Conservation (phyloP, 2,888 invertebrate species). For the Temnothorax ravouxi region DNA sequence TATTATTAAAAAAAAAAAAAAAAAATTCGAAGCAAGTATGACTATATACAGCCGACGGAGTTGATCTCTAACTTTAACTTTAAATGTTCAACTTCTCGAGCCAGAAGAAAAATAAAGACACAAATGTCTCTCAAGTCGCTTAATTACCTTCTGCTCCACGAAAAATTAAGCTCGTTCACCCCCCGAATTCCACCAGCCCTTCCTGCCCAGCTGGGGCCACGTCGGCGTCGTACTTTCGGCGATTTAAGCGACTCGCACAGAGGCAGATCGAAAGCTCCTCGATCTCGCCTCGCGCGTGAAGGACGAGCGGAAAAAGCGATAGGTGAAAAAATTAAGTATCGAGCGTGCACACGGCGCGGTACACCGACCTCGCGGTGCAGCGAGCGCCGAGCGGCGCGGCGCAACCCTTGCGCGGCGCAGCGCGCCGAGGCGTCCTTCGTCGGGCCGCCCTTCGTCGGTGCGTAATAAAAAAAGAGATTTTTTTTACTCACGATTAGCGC, state of each 20-base stretch:
- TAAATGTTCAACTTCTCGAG: too few species aligned
- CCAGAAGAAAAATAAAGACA: background rate
- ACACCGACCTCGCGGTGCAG: conserved; percentile 23
- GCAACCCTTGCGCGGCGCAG: conserved; percentile 5
- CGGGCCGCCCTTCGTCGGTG: background rate
- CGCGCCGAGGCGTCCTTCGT: too few species aligned
- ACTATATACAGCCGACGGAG: background rate
- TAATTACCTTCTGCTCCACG: too few species aligned
- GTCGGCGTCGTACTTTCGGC: background rate
- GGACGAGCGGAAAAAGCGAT: background rate
- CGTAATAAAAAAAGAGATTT: too few species aligned
- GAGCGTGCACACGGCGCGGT: background rate
- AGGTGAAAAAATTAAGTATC: conserved; percentile 29
- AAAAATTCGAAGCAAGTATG: background rate
- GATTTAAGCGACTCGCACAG: background rate
- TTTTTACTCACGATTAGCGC: conserved; percentile 67
- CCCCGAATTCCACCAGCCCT: background rate
- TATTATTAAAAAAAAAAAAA: background rate
- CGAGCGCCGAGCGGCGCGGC: background rate
- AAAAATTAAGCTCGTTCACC: too few species aligned
- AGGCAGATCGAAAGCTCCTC: background rate
- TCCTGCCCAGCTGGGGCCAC: background rate
- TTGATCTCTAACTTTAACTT: background rate
- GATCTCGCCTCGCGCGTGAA: background rate
- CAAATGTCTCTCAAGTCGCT: background rate